phyloP scores from a whole-genome alignment of 2,113 vertebrate species.

The Melanerpes aurifrons region DNA sequence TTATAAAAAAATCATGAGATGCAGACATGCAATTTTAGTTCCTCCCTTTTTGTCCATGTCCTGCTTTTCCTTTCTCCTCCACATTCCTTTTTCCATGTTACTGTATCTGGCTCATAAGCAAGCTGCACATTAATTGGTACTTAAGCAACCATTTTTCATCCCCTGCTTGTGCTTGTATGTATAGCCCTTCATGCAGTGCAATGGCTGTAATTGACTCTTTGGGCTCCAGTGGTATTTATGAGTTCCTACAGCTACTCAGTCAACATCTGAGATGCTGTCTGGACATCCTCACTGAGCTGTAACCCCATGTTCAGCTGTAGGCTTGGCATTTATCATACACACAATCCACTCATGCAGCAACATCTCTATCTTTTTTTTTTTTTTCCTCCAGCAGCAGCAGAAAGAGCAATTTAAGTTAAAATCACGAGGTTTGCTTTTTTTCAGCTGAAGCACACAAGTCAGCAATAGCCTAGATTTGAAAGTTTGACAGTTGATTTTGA shows the following conservation, averaged over 20 bases:
- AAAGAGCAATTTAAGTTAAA: slow-evolving; percentile 47
- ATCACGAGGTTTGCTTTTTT: not conserved
- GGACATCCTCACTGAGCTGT: slow-evolving; percentile 42
- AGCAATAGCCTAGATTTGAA: not conserved
- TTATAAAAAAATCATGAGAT: not conserved
- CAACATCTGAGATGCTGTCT: slow-evolving; percentile 43
- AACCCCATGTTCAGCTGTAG: slow-evolving; percentile 23
- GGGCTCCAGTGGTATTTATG: slow-evolving; percentile 57
- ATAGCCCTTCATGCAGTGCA: not conserved
- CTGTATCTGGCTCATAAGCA: not conserved
- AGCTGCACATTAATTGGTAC: not conserved
- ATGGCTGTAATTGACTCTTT: slow-evolving; percentile 54
- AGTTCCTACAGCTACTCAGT: slow-evolving; percentile 48
- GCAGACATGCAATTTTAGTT: not conserved
- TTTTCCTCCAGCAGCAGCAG: not conserved
- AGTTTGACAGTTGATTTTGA: not conserved
- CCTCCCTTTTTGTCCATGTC: fast-evolving
- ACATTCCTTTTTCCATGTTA: not conserved
- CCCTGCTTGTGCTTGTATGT: not conserved
- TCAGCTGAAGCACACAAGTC: not conserved
- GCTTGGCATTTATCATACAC: not conserved
- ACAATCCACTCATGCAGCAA: not conserved
- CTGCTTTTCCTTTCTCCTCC: not conserved
- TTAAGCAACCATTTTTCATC: slow-evolving; percentile 37
- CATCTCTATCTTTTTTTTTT: not conserved